Conservation (phyloP, 92 coral and sea anemone species). For the Porites rus region DNA sequence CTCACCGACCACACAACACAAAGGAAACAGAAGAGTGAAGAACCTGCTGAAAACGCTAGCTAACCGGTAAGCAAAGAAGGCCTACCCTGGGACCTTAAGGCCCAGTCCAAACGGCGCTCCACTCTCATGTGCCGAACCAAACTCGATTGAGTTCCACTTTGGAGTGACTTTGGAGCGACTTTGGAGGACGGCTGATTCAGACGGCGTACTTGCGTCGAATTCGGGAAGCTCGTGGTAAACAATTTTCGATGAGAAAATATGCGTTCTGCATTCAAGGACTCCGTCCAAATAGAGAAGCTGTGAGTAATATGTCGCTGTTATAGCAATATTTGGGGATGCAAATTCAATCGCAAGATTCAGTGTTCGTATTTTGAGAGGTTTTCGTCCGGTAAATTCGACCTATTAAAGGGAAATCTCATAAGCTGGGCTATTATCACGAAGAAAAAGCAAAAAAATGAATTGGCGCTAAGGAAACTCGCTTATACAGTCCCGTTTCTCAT, state of each 20-base stretch:
- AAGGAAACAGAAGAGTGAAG: too few relatives aligned
- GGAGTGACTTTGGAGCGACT: constrained; percentile 4
- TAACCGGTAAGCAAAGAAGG: too few relatives aligned
- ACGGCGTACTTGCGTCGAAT: background rate
- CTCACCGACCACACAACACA: too few relatives aligned
- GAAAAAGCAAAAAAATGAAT: background rate
- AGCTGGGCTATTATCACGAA: too few relatives aligned
- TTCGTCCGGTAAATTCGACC: too few relatives aligned
- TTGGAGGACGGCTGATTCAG: too few relatives aligned
- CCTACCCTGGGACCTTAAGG: too few relatives aligned
- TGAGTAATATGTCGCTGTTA: background rate
- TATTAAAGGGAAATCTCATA: too few relatives aligned
- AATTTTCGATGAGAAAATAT: constrained; percentile 6
- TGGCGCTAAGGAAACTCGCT: background rate
- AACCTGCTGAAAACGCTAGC: too few relatives aligned
- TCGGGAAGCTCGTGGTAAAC: constrained; percentile 24
- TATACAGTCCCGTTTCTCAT: background rate
- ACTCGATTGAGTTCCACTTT: background rate
- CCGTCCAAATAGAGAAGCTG: background rate
- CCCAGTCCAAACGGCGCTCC: too few relatives aligned
- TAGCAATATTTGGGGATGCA: background rate
- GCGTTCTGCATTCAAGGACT: background rate
- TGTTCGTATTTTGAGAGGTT: background rate
- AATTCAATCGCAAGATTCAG: constrained; percentile 4
- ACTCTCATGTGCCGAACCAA: too few relatives aligned